Conservation (phyloP, 92 coral and sea anemone species). For the Phymanthus crucifer region DNA sequence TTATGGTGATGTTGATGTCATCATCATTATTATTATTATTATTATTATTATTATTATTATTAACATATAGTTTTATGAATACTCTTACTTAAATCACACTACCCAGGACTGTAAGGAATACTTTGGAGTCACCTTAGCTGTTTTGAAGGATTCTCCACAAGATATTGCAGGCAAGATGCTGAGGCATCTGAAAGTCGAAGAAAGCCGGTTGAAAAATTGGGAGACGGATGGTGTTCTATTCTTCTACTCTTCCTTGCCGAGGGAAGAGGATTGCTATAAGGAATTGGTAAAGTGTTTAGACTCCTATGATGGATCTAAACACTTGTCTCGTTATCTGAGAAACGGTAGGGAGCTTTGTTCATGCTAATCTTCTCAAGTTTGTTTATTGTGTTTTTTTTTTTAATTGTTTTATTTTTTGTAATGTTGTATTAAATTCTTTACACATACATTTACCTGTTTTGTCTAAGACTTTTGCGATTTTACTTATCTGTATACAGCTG, state of each 20-base stretch:
- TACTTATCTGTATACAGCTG: too few relatives aligned
- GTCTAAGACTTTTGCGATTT: too few relatives aligned
- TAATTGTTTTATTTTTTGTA: too few relatives aligned
- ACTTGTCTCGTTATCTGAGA: neutral
- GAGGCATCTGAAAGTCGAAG: neutral
- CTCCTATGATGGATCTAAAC: neutral
- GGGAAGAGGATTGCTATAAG: neutral
- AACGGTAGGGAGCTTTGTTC: neutral
- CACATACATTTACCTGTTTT: too few relatives aligned
- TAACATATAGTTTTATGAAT: neutral
- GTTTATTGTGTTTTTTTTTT: too few relatives aligned
- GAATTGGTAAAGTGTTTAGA: neutral
- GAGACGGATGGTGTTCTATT: neutral
- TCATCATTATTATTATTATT: too few relatives aligned
- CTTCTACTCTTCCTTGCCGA: neutral
- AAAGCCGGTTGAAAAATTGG: neutral
- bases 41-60: neutral
- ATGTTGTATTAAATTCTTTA: too few relatives aligned
- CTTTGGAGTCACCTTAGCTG: conserved; percentile 4
- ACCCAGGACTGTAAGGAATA: conserved; percentile 10
- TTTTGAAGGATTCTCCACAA: conserved; percentile 7
- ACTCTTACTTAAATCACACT: neutral
- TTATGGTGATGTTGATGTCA: too few relatives aligned
- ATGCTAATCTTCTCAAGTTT: too few relatives aligned
- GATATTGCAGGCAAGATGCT: neutral